A percentile compares a stretch with the other conserved stretches of the same genome.
Conservation (phyloP, 1,140 invertebrate genomes). For the Orchesella cincta region DNA sequence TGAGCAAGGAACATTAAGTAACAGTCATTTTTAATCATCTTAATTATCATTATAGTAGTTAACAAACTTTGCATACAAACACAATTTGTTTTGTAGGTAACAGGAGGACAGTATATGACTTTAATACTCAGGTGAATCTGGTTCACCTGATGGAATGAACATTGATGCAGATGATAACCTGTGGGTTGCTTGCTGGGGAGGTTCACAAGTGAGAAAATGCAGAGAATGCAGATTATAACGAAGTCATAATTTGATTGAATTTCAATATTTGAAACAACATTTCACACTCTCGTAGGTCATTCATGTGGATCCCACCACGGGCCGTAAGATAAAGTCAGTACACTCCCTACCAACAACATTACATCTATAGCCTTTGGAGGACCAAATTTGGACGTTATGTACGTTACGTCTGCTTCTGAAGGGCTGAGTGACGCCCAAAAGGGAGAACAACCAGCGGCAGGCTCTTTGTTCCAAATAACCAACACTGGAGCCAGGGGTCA, state of each 20-base stretch:
- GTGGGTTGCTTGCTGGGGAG: conserved; percentile 54
- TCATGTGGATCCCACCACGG: conserved; percentile 54
- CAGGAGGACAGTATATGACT: conserved; percentile 50
- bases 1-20: conserved; percentile 65
- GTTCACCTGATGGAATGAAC: conserved; percentile 58
- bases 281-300: conserved; percentile 51
- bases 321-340: conserved; percentile 54
- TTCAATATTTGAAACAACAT: no score
- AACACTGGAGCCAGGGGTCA: conserved; percentile 42
- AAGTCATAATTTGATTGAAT: no score
- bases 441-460: conserved; percentile 45
- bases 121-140: conserved; percentile 49
- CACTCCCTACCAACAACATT: conserved; percentile 56
- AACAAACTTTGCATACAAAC: no score
- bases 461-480: conserved; percentile 44
- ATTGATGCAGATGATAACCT: conserved; percentile 56
- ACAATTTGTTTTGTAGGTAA: conserved; percentile 46
- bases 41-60: no score
- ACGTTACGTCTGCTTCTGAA: conserved; percentile 58
- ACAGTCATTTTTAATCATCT: neutral
- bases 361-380: conserved; percentile 67
- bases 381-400: conserved; percentile 59
- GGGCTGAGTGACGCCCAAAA: conserved; percentile 46
- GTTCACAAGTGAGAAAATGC: neutral
- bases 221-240: no score